A percentile compares a stretch with the other conserved stretches of the same genome.
phyloP scores from a whole-genome alignment of 2,113 vertebrate genomes.

The Brienomyrus brachyistius region DNA sequence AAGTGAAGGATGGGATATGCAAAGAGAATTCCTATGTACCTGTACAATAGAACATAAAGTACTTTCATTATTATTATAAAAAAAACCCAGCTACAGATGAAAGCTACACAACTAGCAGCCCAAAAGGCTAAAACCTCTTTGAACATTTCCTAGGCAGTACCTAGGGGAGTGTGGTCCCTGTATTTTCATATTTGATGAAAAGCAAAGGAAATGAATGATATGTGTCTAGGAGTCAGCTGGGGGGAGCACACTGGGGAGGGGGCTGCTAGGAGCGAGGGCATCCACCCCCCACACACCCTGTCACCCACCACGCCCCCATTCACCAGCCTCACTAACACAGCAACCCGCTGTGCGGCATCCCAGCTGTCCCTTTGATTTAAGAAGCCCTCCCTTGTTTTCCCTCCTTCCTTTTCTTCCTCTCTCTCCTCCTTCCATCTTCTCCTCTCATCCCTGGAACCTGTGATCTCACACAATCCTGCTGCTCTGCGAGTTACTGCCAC shows the following conservation, averaged over 20 bases:
- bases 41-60: neutral
- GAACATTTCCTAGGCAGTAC: slow-evolving; percentile 38
- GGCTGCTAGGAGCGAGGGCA: neutral
- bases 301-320: slow-evolving; percentile 22
- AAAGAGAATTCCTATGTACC: neutral
- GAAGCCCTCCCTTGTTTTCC: slow-evolving; percentile 25
- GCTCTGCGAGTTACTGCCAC: slow-evolving; percentile 33
- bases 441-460: slow-evolving; percentile 49
- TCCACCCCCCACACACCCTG: slow-evolving; percentile 5
- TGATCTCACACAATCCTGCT: slow-evolving; percentile 47
- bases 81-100: slow-evolving; percentile 23
- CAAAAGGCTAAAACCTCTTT: slow-evolving; percentile 1
- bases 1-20: neutral
- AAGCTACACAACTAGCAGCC: slow-evolving; percentile 22
- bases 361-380: slow-evolving; percentile 47
- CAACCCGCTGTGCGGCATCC: slow-evolving; percentile 36
- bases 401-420: slow-evolving; percentile 27
- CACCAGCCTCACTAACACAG: slow-evolving; percentile 39
- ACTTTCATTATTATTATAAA: neutral
- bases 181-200: slow-evolving; percentile 51
- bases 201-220: slow-evolving; percentile 34
- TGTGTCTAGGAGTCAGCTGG: neutral
- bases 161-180: slow-evolving; percentile 23
- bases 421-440: slow-evolving; percentile 9
- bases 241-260: neutral